These are phyloP conservation scores for Rhamnusium bicolor DNA, from an alignment of 2,888 invertebrate species.

Conservation along the genomic window DNA sequence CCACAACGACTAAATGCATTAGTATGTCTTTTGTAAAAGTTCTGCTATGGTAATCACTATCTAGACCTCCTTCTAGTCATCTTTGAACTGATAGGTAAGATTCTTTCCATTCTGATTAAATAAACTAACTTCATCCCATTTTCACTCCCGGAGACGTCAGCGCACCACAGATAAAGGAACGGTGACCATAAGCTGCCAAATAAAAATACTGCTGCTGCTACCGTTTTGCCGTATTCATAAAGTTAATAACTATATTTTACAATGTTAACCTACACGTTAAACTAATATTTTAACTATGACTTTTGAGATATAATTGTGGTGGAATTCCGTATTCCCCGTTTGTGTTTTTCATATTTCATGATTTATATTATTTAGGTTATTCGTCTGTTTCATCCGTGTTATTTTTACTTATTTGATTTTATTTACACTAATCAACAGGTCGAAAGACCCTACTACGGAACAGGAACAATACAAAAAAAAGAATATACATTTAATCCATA, in stretches of 20 bases:
- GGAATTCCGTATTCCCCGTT: too few species aligned
- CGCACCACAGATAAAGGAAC: conserved; percentile 52
- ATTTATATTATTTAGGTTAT: too few species aligned
- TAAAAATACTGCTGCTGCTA: conserved; percentile 49
- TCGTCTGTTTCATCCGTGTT: too few species aligned
- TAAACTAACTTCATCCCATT: conserved; percentile 53
- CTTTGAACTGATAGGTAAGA: conserved; percentile 35
- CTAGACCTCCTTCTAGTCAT: conserved; percentile 52
- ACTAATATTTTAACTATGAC: too few species aligned
- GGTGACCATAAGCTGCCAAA: conserved; percentile 48
- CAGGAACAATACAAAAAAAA: too few species aligned
- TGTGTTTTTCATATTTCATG: too few species aligned
- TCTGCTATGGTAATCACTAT: conserved; percentile 52
- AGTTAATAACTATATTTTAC: neutral
- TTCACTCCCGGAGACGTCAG: conserved; percentile 53
- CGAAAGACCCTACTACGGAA: too few species aligned
- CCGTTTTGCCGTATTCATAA: conserved; percentile 42
- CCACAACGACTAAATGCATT: conserved; percentile 21
- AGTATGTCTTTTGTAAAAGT: conserved; percentile 45
- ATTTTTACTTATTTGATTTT: too few species aligned
- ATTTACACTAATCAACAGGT: too few species aligned
- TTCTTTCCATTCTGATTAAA: conserved; percentile 29
- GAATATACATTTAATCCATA: too few species aligned
- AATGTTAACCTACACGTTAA: too few species aligned
- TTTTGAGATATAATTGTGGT: too few species aligned